Evolutionary conservation across 2,888 invertebrate genomes (phyloP), one percentile per base, ranked within the genome.

Genomic region (Cyrtodaria siliqua): DNA sequence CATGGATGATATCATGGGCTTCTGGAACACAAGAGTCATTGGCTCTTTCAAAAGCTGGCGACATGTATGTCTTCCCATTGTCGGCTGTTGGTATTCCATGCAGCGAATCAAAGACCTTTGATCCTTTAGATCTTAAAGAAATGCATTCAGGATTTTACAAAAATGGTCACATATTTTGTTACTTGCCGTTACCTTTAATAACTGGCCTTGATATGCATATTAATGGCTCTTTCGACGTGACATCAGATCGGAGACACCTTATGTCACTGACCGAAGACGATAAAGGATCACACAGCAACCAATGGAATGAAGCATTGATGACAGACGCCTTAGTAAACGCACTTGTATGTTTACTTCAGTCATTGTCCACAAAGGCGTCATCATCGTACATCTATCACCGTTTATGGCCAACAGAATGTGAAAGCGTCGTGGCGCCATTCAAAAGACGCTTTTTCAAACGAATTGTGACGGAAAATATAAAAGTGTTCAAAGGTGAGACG

Each of bases 141-240:
- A 52, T 60, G 55, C 18, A 61, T 40, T 0, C 40, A 59, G 83
- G 85, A 23, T 85, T 83, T 66, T 84, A 86, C 64, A 47, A 47
- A 26, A 53, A 49, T 18, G 85, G 85, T 6, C 83, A 80, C 42
- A 33, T 91, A 0, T 92, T 91, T 79, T 90, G 90, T 67, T 92
- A 84, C 67, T 71, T 92, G 18, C 92, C 92, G 1, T 75, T 92
- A 23, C 90, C 91, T 18, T 79, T 90, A 20, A 67, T 77, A 42
- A 85, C 83, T 2, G 79, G 77, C 0, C 78, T 91, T 8, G 85
- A 87, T 6, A 79, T 90, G 16, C 90, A 91, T 63, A 74, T 92
- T 26, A 92, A 92, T 77, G 92, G 87, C 0, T 82, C 86, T 12
- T 92, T 92, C 85, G 40, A 89, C 24, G 82, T 91, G 2, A 86